A percentile compares a stretch with the other conserved stretches of the same genome.
phyloP scores from a whole-genome alignment of 2,113 vertebrate species.

The Camelus bactrianus region DNA sequence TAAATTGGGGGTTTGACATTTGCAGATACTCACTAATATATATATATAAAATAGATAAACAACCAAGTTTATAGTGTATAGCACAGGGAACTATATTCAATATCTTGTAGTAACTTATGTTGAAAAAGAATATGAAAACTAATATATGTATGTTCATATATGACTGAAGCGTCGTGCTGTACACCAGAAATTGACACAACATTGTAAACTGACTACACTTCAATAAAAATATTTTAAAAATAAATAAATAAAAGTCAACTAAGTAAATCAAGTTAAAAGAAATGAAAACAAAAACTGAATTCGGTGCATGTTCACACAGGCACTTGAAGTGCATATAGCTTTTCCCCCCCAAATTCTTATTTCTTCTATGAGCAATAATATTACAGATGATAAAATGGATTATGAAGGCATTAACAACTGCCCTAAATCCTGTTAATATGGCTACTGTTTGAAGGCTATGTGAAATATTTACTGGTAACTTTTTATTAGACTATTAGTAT shows the following conservation, averaged over 20 bases:
- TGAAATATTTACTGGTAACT: conserved; percentile 54
- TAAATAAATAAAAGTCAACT: conserved; percentile 29
- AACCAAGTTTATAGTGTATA: too few species aligned
- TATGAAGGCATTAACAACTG: background rate
- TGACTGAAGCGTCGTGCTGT: too few species aligned
- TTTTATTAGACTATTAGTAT: conserved; percentile 20
- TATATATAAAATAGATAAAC: too few species aligned
- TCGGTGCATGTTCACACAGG: background rate
- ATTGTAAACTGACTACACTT: too few species aligned
- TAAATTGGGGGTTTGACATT: too few species aligned
- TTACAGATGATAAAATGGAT: conserved; percentile 8
- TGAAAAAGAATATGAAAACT: too few species aligned
- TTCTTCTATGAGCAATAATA: conserved; percentile 19
- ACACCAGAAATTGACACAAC: too few species aligned
- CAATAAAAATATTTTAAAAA: too few species aligned
- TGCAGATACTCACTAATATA: too few species aligned
- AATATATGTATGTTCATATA: too few species aligned
- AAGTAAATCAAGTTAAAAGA: conserved; percentile 46
- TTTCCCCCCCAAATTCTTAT: conserved; percentile 25
- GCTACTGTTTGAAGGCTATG: conserved; percentile 9
- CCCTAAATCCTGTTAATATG: background rate
- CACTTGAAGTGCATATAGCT: conserved; percentile 1
- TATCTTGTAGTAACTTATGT: too few species aligned
- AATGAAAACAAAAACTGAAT: conserved; percentile 54
- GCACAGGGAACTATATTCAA: too few species aligned